Evolutionary conservation across 1,140 invertebrate species (phyloP), one percentile per base, ranked within the genome.

Genomic region (Belonocnema kinseyi): DNA sequence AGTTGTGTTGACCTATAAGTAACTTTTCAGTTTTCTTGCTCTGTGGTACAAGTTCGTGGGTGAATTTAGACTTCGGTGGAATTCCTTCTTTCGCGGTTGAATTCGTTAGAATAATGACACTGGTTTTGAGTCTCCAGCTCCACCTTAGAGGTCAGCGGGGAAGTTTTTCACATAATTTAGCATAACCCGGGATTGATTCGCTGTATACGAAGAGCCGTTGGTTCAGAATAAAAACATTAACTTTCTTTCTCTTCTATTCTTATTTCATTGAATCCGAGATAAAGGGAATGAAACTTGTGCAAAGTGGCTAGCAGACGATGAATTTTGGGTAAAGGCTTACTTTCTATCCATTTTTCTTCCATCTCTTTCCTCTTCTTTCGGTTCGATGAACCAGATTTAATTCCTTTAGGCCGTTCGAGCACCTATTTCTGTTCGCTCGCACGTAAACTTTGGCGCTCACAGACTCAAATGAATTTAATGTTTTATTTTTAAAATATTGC

Each of bases 121-220:
- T 11, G 17, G n/a, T 19, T 56, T 56, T 10, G 1, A 56, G 16
- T 56, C 19, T 77, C 77, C 77, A 72, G 53, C 75, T 58, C 53
- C 73, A 73, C 3, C 4, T 33, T 33, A 33, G 26, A 19, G 61
- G 74, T 88, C 85, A 87, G 88, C 89, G 85, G 80, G 78, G 73
- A 80, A 79, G 85, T 85, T 86, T 88, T 86, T 87, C 86, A 83
- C 88, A 88, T 89, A 89, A 90, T 90, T 87, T 89, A 78, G 86
- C 86, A 58, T 80, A 53, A 72, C 77, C 74, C 75, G 73, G 77
- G 70, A 77, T 58, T 77, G 77, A 54, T 77, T 80, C 80, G 84
- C 85, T 84, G 85, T 85, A 84, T 85, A 84, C 82, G 79, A 73
- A 77, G 76, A 78, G 54, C 85, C 83, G 53, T 13, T 85, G 83